Percentiles rank a stretch among this genome's conserved stretches.
Conservation (phyloP, 2,113 vertebrate genomes). For the Phylloscopus trochilus region DNA sequence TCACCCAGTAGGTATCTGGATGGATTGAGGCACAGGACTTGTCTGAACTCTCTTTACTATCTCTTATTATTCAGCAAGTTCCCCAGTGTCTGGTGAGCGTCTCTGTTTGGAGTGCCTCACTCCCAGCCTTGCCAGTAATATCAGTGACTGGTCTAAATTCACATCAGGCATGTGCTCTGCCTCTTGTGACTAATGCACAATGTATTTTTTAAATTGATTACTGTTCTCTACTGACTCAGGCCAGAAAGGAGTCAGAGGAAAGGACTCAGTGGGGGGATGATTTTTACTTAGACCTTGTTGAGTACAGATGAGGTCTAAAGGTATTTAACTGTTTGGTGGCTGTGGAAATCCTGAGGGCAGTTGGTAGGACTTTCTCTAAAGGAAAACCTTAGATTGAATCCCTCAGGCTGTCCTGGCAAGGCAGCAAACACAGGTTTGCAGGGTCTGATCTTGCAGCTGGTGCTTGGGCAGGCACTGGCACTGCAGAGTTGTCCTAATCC, state of each 20-base stretch:
- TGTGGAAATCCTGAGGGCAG: neutral
- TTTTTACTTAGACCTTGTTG: neutral
- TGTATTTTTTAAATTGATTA: conserved; percentile 26
- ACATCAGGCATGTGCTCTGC: neutral
- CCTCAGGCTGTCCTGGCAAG: neutral
- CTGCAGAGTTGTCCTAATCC: neutral
- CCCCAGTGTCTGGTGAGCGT: neutral
- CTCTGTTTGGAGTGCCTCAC: neutral
- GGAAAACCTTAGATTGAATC: neutral
- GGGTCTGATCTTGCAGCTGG: neutral
- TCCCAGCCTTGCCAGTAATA: neutral
- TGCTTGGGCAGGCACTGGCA: neutral
- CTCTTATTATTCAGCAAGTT: conserved; percentile 40
- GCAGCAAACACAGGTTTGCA: neutral
- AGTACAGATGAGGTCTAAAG: neutral
- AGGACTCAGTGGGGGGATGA: neutral
- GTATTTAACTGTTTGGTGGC: neutral
- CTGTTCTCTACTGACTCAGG: neutral
- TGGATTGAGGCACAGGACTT: neutral
- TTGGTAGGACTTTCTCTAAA: neutral
- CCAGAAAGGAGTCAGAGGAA: conserved; percentile 21
- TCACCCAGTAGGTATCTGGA: neutral
- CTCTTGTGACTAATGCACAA: conserved; percentile 13
- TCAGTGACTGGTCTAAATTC: neutral
- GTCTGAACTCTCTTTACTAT: neutral